A percentile compares a stretch with the other conserved stretches of the same genome.
Evolutionary conservation across 2,113 vertebrate species (phyloP).

Genomic region (Amazona vittata): DNA sequence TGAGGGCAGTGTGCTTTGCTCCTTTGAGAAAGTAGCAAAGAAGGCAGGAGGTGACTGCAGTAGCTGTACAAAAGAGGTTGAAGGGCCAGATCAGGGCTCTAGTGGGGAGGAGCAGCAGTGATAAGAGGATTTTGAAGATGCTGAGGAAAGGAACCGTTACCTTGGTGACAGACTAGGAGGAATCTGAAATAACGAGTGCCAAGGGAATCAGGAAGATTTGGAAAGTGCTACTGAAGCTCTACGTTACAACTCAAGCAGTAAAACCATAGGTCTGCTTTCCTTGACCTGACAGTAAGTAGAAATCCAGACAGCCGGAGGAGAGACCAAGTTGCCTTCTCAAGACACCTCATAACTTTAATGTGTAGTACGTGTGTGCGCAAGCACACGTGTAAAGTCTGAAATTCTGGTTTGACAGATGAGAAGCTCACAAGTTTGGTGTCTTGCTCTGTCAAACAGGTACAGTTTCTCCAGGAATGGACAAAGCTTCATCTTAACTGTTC

Average conservation of each 20-base stretch:
- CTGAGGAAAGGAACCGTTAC: neutral
- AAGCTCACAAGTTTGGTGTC: neutral
- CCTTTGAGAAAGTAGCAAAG: neutral
- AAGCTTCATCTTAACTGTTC: neutral
- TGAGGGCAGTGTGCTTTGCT: neutral
- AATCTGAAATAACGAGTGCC: conserved; percentile 10
- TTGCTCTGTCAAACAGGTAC: neutral
- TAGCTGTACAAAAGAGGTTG: neutral
- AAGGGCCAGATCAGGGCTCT: neutral
- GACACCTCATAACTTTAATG: conserved; percentile 23
- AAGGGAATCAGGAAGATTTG: neutral
- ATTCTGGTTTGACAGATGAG: neutral
- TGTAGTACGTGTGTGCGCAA: neutral
- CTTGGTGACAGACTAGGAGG: conserved; percentile 2
- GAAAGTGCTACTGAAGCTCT: neutral
- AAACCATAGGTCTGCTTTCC: conserved; percentile 24
- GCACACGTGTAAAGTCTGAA: neutral
- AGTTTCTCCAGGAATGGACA: neutral
- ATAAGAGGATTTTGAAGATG: neutral
- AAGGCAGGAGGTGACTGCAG: neutral
- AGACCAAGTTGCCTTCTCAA: neutral
- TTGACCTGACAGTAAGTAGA: conserved; percentile 47
- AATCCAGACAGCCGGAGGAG: conserved; percentile 39
- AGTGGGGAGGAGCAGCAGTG: neutral
- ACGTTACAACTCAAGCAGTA: neutral